phyloP scores from a whole-genome alignment of 2,888 invertebrate species.

The Timema cristinae region DNA sequence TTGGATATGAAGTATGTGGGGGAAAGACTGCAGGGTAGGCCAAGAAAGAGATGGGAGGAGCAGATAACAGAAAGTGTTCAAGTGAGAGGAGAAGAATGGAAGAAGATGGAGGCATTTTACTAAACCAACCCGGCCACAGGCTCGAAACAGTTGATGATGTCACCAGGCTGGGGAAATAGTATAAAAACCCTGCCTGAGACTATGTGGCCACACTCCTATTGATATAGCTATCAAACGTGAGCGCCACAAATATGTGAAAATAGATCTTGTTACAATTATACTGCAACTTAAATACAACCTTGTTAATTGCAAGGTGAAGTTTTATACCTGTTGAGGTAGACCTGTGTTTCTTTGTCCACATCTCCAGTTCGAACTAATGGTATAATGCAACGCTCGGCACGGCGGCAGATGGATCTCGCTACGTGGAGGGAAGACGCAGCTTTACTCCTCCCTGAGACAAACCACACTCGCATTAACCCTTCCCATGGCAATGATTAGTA shows the following conservation, averaged over 20 bases:
- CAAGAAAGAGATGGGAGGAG: too few relatives aligned
- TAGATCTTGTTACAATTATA: conserved; percentile 9
- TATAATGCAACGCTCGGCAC: conserved; percentile 57
- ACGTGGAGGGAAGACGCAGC: conserved; percentile 63
- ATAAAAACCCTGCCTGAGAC: too few relatives aligned
- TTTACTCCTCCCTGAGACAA: conserved; percentile 59
- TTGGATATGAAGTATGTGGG: too few relatives aligned
- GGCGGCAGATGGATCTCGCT: conserved; percentile 63
- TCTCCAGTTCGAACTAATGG: conserved; percentile 56
- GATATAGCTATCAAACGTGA: background rate
- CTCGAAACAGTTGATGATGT: too few relatives aligned
- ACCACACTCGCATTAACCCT: background rate
- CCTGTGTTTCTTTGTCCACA: conserved; percentile 57
- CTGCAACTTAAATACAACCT: background rate
- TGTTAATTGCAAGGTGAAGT: background rate
- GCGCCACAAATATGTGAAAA: background rate
- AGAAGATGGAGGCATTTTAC: too few relatives aligned
- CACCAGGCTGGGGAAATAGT: too few relatives aligned
- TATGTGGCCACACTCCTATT: too few relatives aligned
- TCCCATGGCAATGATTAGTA: too few relatives aligned
- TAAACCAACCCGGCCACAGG: too few relatives aligned
- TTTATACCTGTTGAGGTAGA: conserved; percentile 58
- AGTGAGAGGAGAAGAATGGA: too few relatives aligned
- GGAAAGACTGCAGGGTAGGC: too few relatives aligned
- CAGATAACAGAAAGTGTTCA: too few relatives aligned